Percentiles rank a stretch among this genome's conserved stretches.
Conservation (phyloP, 2,797 vertebrate genomes). For the Sebastes itinus region DNA sequence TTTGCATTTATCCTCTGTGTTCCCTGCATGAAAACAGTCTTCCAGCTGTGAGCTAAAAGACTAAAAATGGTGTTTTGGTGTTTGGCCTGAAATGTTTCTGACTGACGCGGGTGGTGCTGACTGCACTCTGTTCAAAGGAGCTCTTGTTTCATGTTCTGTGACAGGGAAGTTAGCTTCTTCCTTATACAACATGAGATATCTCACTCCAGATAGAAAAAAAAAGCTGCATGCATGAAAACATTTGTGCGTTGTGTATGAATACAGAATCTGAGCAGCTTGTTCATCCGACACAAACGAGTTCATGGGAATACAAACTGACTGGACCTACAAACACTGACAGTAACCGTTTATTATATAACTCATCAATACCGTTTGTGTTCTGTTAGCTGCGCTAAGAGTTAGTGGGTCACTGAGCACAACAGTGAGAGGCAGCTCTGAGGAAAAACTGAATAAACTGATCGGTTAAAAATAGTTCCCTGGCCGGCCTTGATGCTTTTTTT, state of each 20-base stretch:
- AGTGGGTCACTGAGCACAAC: constrained; percentile 35
- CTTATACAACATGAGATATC: not conserved
- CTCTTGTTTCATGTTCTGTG: not conserved
- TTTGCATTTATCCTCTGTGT: constrained; percentile 13
- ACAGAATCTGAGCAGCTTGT: not conserved
- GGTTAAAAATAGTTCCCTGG: constrained; percentile 29
- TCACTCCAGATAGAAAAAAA: not conserved
- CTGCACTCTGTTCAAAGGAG: not conserved
- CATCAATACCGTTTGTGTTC: constrained; percentile 33
- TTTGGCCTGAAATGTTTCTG: not conserved
- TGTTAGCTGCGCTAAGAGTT: constrained; percentile 18
- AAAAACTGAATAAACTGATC: constrained; percentile 30
- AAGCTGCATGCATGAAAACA: not conserved
- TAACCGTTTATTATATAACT: constrained; percentile 30
- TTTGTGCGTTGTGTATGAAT: not conserved
- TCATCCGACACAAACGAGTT: constrained; percentile 4
- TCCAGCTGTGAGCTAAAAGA: constrained; percentile 20
- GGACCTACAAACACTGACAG: constrained; percentile 18
- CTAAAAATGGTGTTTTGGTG: not conserved
- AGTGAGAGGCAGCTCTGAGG: constrained; percentile 23
- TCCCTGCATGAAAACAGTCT: not conserved
- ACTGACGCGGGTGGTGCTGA: not conserved
- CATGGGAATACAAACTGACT: not conserved
- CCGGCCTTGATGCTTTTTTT: not conserved
- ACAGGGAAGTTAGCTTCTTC: not conserved